Evolutionary conservation across 2,888 invertebrate species (phyloP), one percentile per base, ranked within the genome.

Genomic region (Eurytoma californica): DNA sequence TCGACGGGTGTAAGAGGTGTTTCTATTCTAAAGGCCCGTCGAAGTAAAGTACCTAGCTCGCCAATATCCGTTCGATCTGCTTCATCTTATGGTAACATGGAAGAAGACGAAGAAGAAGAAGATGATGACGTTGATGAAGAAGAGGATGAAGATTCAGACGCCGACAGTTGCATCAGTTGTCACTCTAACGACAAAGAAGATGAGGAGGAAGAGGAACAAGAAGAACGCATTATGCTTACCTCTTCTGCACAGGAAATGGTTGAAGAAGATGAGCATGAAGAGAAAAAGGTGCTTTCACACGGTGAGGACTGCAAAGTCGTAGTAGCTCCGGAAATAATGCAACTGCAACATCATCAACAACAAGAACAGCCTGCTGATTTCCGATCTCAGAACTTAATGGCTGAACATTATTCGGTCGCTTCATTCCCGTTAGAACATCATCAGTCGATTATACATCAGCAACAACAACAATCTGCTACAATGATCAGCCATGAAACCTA

Each of bases 41-140:
- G 91, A 28, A 90, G 90, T 83, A 92, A 92, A 85, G 18, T 61
- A 1, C 90, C 91, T 3, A 89, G 90, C 67, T 88, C 89, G 2
- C 87, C 87, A 3, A 81, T 82, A 9, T 88, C 88, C 2, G 79
- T 85, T 0, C 86, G 84, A 49, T 87, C 87, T 9, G 87, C 87
- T n/a, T 81, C 76, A 1, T 61, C 81, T 12, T 81, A 81, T 9
- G 66, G 72, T 12, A 72, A 58, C 3, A 79, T 81, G 58, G 80
- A 80, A 0, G 77, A 80, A 2, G 81, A 81, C 0, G 81, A 81
- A 12, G 81, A 80, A 18, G 87, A 86, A 16, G 86, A 87, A 9
- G 87, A 84, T 24, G 86, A 78, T 9, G 63, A 70, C 84, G 24
- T 69, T 3, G 66, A 67, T 9, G 73, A 78, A 18, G 80, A 82